A percentile compares a stretch with the other conserved stretches of the same genome.
Evolutionary conservation across 2,888 invertebrate species (phyloP).

Genomic region (Epicampocera succincta): DNA sequence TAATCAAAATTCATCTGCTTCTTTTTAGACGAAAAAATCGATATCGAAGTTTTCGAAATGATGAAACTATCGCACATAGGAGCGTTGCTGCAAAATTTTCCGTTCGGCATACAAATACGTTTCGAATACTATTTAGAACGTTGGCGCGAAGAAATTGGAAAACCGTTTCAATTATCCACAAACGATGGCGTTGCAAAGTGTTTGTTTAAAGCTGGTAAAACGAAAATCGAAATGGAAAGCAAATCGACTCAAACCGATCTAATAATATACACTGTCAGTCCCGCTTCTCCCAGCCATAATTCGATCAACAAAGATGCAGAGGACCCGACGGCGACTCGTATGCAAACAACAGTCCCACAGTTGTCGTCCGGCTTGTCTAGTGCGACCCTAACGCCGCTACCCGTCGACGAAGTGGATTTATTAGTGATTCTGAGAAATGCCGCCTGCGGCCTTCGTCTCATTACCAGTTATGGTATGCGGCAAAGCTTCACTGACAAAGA

Average conservation of each 20-base stretch:
- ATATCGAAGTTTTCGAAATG: slow-evolving; percentile 75
- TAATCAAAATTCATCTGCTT: not conserved
- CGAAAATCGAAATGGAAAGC: not conserved
- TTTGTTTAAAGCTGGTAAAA: not conserved
- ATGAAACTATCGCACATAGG: slow-evolving; percentile 75
- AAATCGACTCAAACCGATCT: slow-evolving; percentile 38
- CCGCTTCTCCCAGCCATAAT: not conserved
- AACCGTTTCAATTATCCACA: slow-evolving; percentile 70
- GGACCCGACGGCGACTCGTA: no score
- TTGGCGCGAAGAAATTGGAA: slow-evolving; percentile 76
- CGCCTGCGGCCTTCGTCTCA: slow-evolving; percentile 70
- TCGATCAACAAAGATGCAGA: not conserved
- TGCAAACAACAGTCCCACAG: not conserved
- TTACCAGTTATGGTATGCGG: slow-evolving; percentile 72
- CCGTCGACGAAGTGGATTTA: slow-evolving; percentile 17
- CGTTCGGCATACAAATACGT: slow-evolving; percentile 76
- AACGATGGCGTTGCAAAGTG: not conserved
- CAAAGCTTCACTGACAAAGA: slow-evolving; percentile 73
- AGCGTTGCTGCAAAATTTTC: slow-evolving; percentile 73
- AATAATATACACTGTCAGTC: slow-evolving; percentile 12
- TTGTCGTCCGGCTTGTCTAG: not conserved
- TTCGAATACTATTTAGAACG: slow-evolving; percentile 77
- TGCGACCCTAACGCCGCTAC: not conserved
- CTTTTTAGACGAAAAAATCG: slow-evolving; percentile 75
- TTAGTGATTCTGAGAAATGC: slow-evolving; percentile 50